Evolutionary conservation across 2,888 invertebrate genomes (phyloP), one percentile per base, ranked within the genome.

Genomic region (Blastobasis adustella): DNA sequence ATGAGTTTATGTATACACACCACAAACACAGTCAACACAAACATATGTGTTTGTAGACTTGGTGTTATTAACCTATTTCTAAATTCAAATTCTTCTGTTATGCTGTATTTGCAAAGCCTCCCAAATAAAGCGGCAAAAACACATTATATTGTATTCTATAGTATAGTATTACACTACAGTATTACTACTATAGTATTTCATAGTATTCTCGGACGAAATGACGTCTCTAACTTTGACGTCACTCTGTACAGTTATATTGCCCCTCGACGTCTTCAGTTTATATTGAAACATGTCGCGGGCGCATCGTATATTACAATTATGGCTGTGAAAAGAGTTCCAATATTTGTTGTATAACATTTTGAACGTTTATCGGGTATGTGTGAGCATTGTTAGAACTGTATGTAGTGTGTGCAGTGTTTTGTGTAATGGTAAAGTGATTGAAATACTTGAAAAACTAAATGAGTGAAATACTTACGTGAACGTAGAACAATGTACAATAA

Each of bases 231-330:
- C n/a, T 46, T 23, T 43, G 45, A 23, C 37, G 47, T 10, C 63
- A 58, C 54, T 56, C 69, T 71, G 43, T 49, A 45, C 40, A 37
- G 47, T 51, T 5, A 55, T 63, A 66, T 63, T 68, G 67, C 60
- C 55, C 57, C 56, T 56, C 10, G 63, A 61, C 56, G 52, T 63
- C 57, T 45, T 54, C 66, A 69, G 64, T 68, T 46, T 54, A 61
- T 58, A 62, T 60, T 57, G 58, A 57, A 57, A 58, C 58, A 56
- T 57, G 62, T 58, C 50, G 58, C 58, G 51, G 49, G 46, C 52
- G 51, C 51, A 55, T 54, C 56, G 65, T 59, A 57, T 52, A 42
- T 42, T 42, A 42, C 42, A 42, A 42, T 42, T 23, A 23, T 23
- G 6, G 9, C 42, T 5, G 10, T 42, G 42, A n/a, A n/a, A 5